These are phyloP conservation scores for Manacus vitellinus DNA, from an alignment of 2,113 vertebrate genomes.

Conservation along the genomic window DNA sequence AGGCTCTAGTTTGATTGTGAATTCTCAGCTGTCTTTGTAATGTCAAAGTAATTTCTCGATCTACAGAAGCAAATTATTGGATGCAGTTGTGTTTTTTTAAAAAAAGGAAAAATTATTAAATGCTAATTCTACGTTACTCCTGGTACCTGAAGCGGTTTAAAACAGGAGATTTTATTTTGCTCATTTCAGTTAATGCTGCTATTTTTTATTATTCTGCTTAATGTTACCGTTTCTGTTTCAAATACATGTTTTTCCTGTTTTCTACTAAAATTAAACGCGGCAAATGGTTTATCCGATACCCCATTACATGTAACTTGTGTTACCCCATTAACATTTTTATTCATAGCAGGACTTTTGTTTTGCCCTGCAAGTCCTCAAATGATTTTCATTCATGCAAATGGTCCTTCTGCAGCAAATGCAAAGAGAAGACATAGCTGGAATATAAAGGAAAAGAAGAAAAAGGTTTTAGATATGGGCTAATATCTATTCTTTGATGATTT, in stretches of 20 bases:
- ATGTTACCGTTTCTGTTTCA: neutral
- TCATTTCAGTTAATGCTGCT: neutral
- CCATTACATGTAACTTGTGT: neutral
- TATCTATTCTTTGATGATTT: neutral
- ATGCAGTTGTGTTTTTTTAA: fast-evolving
- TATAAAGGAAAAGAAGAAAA: neutral
- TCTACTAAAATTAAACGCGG: neutral
- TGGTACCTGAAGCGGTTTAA: neutral
- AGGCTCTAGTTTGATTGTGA: neutral
- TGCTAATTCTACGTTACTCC: neutral
- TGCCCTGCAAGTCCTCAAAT: neutral
- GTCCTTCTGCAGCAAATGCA: neutral
- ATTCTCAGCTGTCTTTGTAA: neutral
- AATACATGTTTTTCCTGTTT: neutral
- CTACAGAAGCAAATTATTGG: neutral
- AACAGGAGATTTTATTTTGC: neutral
- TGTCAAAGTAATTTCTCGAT: neutral
- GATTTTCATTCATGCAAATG: neutral
- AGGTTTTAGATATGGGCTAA: neutral
- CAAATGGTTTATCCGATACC: neutral
- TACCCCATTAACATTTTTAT: neutral
- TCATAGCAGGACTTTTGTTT: neutral
- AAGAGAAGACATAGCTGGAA: neutral
- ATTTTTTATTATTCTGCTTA: neutral
- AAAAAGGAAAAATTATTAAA: neutral